Evolutionary conservation across 2,797 vertebrate species (phyloP), one percentile per base, ranked within the genome.

Genomic region (Eulemur coronatus): DNA sequence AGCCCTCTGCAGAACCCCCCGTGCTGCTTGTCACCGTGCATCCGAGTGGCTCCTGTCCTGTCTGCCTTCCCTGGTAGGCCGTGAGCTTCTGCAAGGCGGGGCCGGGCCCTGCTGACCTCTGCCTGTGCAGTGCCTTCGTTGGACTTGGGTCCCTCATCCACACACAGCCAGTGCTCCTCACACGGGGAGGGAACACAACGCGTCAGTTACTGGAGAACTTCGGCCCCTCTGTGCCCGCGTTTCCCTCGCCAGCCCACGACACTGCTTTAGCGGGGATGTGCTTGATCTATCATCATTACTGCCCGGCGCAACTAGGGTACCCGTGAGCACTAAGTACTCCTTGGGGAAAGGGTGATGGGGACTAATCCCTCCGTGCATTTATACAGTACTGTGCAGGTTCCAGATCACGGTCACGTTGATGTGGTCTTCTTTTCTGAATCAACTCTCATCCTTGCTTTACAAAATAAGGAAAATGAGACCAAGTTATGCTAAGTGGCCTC

Each of bases 331-430:
- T 61, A 78, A 78, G 24, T 59, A 41, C 20, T 67, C 86, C 73
- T 43, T 78, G 38, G 89, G 91, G 89, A 48, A 81, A 65, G 89
- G 24, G 41, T 28, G 73, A 24, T 78, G 52, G 63, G 67, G 57
- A 81, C 81, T 59, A 76, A 87, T 84, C 84, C 73, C 4, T 78
- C 59, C 67, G 48, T 89, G 20, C n/a, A 4, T 63, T 73, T 88
- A 38, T 50, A 38, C 3, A 63, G 46, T 57, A n/a, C 33, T 50
- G 57, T 33, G 73, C n/a, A 48, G 46, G 76, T 82, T 84, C 82
- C 94, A 70, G 46, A 87, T n/a, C 9, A 72, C n/a, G 63, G 59
- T n/a, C 33, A 24, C 9, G 35, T 52, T 38, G 63, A n/a, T 69
- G 33, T 33, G 50, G 50, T 50, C 82, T 84, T 88, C 41, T 11